Conservation (phyloP, 2,113 vertebrate species). For the Antechinus flavipes region DNA sequence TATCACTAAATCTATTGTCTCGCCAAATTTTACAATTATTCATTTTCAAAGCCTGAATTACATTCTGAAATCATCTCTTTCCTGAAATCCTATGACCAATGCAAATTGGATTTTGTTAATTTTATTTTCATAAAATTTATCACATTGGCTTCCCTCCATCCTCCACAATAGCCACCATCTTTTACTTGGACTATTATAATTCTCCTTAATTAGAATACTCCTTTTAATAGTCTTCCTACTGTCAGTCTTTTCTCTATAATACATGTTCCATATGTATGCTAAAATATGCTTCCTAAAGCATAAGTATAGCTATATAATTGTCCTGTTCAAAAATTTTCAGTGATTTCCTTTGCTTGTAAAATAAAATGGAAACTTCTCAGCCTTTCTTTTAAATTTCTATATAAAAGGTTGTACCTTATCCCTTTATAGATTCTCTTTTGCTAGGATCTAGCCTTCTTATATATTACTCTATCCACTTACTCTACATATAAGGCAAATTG, state of each 20-base stretch:
- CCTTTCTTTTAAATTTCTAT: background rate
- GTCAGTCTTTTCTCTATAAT: background rate
- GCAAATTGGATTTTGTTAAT: background rate
- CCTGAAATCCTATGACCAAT: too few relatives aligned
- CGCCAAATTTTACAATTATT: too few relatives aligned
- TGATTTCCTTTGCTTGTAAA: background rate
- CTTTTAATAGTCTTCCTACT: background rate
- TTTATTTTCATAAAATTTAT: background rate
- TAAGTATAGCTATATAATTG: background rate
- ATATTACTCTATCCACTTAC: background rate
- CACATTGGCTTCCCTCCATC: background rate
- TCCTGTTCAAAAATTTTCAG: background rate
- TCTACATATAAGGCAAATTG: background rate
- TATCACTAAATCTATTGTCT: too few relatives aligned
- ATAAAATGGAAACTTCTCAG: background rate
- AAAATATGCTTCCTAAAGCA: too few relatives aligned
- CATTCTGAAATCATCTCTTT: too few relatives aligned
- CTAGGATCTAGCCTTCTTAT: background rate
- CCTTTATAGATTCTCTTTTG: background rate
- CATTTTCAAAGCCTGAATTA: too few relatives aligned
- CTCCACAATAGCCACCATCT: background rate
- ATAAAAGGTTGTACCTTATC: background rate
- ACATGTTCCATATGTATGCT: too few relatives aligned
- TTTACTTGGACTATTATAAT: background rate
- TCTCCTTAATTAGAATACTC: background rate